These are phyloP conservation scores for Heliocidaris erythrogramma DNA, from an alignment of 35 echinoderm and acorn worm species.

Conservation along the genomic window DNA sequence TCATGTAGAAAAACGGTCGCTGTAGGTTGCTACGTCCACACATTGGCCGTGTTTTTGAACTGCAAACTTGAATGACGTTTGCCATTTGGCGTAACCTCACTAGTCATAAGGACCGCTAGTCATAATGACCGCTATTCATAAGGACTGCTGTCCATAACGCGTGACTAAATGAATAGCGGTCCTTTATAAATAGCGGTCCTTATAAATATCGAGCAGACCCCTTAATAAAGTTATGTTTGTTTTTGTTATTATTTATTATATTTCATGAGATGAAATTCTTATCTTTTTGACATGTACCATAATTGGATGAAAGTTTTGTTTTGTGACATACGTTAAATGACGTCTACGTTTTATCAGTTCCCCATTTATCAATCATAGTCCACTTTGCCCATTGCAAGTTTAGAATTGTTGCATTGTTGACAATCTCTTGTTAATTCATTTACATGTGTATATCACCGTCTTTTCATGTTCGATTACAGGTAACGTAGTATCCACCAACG, in stretches of 20 bases:
- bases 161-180: too few species aligned
- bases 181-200: too few species aligned
- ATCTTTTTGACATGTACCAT: too few species aligned
- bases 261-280: too few species aligned
- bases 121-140: too few species aligned
- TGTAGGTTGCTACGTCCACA: not conserved
- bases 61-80: not conserved
- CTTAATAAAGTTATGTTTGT: too few species aligned
- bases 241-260: too few species aligned
- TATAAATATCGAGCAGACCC: too few species aligned
- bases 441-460: not conserved
- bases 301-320: not conserved
- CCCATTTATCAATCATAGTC: not conserved
- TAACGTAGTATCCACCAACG: conserved; percentile 25
- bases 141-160: too few species aligned
- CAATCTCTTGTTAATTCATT: not conserved
- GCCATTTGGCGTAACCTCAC: too few species aligned
- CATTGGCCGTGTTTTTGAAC: not conserved
- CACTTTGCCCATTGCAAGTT: not conserved
- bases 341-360: not conserved
- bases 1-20: not conserved
- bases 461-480: not conserved
- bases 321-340: not conserved
- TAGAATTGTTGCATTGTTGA: not conserved
- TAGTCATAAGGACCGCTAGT: too few species aligned